Evolutionary conservation across 53 echinoderm and acorn worm species (phyloP).

Genomic region (Luidia sarsii): DNA sequence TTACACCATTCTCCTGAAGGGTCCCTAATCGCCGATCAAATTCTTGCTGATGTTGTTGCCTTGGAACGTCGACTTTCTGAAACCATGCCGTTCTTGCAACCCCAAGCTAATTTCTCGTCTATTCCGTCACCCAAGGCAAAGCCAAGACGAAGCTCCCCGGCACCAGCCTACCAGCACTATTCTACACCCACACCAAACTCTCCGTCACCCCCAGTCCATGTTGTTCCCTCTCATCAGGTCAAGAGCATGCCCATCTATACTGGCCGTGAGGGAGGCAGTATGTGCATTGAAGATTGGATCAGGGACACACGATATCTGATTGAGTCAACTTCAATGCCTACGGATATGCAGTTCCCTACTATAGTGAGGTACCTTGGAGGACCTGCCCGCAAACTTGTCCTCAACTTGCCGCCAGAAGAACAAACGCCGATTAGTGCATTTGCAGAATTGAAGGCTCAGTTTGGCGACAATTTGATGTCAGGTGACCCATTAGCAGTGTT

Average conservation of each 20-base stretch:
- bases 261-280: neutral
- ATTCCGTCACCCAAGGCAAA: neutral
- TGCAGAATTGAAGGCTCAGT: neutral
- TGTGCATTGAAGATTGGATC: slow-evolving; percentile 20
- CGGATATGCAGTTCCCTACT: neutral
- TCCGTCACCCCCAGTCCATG: neutral
- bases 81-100: neutral
- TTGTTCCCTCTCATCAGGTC: slow-evolving; percentile 6
- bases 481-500: slow-evolving; percentile 24
- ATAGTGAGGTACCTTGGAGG: slow-evolving; percentile 8
- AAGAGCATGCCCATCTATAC: no score
- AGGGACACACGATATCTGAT: slow-evolving; percentile 11
- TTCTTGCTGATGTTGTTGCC: neutral
- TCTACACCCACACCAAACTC: neutral
- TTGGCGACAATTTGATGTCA: neutral
- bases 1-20: neutral
- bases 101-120: neutral
- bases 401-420: neutral
- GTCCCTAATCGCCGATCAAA: neutral
- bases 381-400: slow-evolving; percentile 14
- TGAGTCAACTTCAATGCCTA: neutral
- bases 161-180: neutral
- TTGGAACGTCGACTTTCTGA: slow-evolving; percentile 4
- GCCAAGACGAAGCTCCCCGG: neutral
- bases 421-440: neutral